Evolutionary conservation across 2,113 vertebrate genomes (phyloP).

Genomic region (Astur gentilis): DNA sequence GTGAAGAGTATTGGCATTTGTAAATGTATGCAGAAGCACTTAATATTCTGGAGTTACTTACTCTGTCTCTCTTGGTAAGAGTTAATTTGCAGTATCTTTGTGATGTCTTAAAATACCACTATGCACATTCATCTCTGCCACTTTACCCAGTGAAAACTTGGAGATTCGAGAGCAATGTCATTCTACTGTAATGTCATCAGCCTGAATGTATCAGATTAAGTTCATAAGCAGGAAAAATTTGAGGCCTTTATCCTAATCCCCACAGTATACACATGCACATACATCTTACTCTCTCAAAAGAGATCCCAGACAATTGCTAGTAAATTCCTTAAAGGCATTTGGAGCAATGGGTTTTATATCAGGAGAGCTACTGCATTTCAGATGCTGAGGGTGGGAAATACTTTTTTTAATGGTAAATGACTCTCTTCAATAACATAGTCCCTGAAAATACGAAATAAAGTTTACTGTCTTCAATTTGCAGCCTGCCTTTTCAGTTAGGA

Average conservation of each 20-base stretch:
- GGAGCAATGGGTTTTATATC: neutral
- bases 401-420: neutral
- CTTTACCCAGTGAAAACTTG: neutral
- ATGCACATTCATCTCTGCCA: neutral
- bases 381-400: neutral
- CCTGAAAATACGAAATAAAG: neutral
- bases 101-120: neutral
- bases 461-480: neutral
- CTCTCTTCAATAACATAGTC: neutral
- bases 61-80: neutral
- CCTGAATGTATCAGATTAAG: neutral
- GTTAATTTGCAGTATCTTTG: neutral
- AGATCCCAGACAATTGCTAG: neutral
- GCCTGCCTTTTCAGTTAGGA: neutral
- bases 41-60: neutral
- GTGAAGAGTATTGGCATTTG: neutral
- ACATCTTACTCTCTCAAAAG: neutral
- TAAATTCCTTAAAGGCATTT: neutral
- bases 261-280: neutral
- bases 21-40: neutral
- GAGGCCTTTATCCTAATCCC: neutral
- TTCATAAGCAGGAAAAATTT: neutral
- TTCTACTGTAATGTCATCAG: neutral
- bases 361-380: neutral
- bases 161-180: neutral